A percentile compares a stretch with the other conserved stretches of the same genome.
Conservation (phyloP, 92 coral and sea anemone genomes). For the Epizoanthus illoricatus region DNA sequence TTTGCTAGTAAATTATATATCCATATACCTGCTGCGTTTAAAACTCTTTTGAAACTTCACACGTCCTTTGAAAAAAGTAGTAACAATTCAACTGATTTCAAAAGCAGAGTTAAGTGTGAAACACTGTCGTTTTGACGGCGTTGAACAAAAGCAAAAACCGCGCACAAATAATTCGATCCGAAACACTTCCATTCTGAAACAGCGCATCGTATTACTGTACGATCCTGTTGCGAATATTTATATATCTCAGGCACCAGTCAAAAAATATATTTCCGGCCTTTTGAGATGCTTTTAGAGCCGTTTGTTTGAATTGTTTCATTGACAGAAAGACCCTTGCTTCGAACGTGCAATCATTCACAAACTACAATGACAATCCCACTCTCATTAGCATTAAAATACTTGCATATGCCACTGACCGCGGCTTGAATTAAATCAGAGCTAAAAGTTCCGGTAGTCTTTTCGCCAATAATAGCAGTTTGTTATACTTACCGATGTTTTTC, state of each 20-base stretch:
- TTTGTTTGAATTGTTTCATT: neutral
- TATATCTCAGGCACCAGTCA: too few species aligned
- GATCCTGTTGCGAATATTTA: too few species aligned
- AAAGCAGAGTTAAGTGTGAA: neutral
- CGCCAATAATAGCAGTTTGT: neutral
- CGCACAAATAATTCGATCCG: neutral
- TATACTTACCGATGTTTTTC: constrained; percentile 88
- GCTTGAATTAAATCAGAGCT: neutral
- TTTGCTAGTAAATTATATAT: too few species aligned
- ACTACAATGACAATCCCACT: neutral
- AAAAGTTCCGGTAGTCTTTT: neutral
- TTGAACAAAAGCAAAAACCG: constrained; percentile 6
- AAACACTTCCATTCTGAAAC: too few species aligned
- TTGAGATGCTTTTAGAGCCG: neutral
- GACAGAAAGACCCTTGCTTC: neutral
- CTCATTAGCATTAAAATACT: neutral
- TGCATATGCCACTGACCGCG: neutral
- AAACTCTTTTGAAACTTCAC: constrained; percentile 3
- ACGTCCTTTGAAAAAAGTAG: neutral
- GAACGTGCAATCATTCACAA: constrained; percentile 26
- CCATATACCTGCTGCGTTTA: neutral
- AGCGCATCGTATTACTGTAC: too few species aligned
- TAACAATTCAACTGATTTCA: neutral
- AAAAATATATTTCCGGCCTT: neutral
- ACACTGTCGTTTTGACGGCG: constrained; percentile 3